phyloP scores from a whole-genome alignment of 2,797 vertebrate genomes.

The Orestias chungarensis region DNA sequence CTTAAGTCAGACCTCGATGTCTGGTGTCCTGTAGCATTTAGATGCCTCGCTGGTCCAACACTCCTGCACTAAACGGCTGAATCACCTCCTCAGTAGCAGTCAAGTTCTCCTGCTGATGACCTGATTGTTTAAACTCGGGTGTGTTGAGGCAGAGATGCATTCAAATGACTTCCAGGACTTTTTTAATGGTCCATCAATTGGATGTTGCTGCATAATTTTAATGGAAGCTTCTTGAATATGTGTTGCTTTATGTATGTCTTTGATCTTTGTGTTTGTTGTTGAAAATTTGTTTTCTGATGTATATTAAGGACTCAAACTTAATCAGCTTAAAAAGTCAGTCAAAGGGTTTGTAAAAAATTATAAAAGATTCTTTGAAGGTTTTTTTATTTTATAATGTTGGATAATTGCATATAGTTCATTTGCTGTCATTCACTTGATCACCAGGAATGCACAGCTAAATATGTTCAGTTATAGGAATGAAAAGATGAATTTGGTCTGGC shows the following conservation, averaged over 20 bases:
- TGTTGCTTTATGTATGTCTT: not conserved
- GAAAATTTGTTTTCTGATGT: not conserved
- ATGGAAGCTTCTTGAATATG: not conserved
- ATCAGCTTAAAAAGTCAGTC: not conserved
- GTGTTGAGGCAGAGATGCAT: too few relatives aligned
- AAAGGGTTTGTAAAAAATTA: not conserved
- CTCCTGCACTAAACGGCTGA: too few relatives aligned
- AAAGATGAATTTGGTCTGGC: not conserved
- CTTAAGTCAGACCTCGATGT: too few relatives aligned
- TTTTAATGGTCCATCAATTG: too few relatives aligned
- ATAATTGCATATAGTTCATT: not conserved
- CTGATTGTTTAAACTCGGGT: too few relatives aligned
- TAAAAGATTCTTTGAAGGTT: not conserved
- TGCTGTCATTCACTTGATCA: not conserved
- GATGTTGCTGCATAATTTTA: not conserved
- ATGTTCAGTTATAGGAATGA: not conserved
- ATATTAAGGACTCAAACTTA: not conserved
- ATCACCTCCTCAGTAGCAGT: too few relatives aligned
- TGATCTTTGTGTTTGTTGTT: not conserved
- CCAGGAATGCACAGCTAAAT: not conserved
- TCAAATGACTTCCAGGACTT: too few relatives aligned
- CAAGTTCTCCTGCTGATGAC: too few relatives aligned
- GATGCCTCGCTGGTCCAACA: too few relatives aligned
- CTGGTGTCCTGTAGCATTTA: too few relatives aligned
- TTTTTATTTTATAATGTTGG: not conserved